Base-by-base conservation (phyloP, 2,888 invertebrate species). In the Latrodectus hesperus region DNA sequence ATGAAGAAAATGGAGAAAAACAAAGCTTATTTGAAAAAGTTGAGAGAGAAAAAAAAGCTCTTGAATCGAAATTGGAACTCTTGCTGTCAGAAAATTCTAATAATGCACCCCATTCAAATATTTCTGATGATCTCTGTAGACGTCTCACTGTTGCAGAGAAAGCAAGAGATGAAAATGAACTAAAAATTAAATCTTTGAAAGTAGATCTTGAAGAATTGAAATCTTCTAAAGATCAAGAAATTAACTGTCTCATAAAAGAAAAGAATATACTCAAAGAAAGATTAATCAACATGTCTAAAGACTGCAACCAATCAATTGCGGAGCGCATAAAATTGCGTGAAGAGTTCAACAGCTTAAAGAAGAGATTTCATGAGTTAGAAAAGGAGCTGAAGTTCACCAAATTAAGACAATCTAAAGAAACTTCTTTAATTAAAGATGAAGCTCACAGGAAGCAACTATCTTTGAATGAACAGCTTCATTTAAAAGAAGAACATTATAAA, bases 21-120 rank as follows among this genome's bases (percentile, higher is more conserved):
- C 86, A 86, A 49, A 76, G 76, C 51, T 51, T 86, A 17, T 86
- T 86, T 51, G 86, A 86, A 49, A 86, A 67, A 17, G 80, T 81
- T 9, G 53, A 64, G 0, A 26, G 86, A 16, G 86, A 86, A 12
- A 76, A 73, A 17, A 80, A 86, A 60, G 81, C 86, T 10, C 55
- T 86, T 14, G 86, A 86, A 71, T 76, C 86, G 0, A 76, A 86
- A 72, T 16, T 86, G 22, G 76, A 77, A 22, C 76, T 67, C 16
- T 22, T 86, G 14, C 72, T 72, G 71, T 76, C 81, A 2, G 81
- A 86, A 14, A 79, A 38, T 73, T 65, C 82, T 1, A 55, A 49
- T 70, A 67, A 70, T 38, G 12, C 68, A 4, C 70, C 71, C 51
- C 4, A 22, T 70, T 53, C 78, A 12, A 76, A 49, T 49, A 51